These are phyloP conservation scores for Galaxias olidus DNA, from an alignment of 2,797 vertebrate species.

Conservation along the genomic window DNA sequence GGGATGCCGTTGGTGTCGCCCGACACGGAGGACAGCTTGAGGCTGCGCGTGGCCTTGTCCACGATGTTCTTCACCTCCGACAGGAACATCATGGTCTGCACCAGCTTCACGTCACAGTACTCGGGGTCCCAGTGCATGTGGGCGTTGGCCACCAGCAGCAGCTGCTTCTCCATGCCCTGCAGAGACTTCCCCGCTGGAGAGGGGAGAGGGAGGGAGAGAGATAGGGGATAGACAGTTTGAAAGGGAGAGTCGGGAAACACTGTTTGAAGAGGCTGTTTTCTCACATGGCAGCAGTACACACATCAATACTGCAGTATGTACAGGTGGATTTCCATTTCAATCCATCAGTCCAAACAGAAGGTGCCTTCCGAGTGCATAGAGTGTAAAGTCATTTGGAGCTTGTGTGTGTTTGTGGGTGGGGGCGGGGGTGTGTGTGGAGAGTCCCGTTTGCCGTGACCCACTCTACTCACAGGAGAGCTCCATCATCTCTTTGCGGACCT, in stretches of 20 bases:
- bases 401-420: too few relatives aligned
- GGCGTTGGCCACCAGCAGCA: slow-evolving; percentile 93
- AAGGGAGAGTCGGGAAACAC: neutral
- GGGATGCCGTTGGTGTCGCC: slow-evolving; percentile 93
- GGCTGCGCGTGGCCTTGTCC: slow-evolving; percentile 93
- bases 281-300: too few relatives aligned
- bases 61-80: slow-evolving; percentile 98
- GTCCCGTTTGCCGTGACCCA: too few relatives aligned
- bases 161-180: slow-evolving; percentile 92
- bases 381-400: too few relatives aligned
- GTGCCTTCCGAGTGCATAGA: too few relatives aligned
- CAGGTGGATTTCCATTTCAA: too few relatives aligned
- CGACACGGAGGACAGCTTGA: slow-evolving; percentile 84
- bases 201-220: slow-evolving; percentile 15
- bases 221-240: neutral
- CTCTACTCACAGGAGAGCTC: slow-evolving; percentile 87
- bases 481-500: slow-evolving; percentile 93
- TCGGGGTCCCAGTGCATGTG: slow-evolving; percentile 99
- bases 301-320: too few relatives aligned
- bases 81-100: slow-evolving; percentile 99
- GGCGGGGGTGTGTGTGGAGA: too few relatives aligned
- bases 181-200: slow-evolving; percentile 87
- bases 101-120: slow-evolving; percentile 95
- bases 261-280: too few relatives aligned
- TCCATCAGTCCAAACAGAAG: too few relatives aligned